phyloP scores from a whole-genome alignment of 1,140 invertebrate species.

The Calliopsis andreniformis region DNA sequence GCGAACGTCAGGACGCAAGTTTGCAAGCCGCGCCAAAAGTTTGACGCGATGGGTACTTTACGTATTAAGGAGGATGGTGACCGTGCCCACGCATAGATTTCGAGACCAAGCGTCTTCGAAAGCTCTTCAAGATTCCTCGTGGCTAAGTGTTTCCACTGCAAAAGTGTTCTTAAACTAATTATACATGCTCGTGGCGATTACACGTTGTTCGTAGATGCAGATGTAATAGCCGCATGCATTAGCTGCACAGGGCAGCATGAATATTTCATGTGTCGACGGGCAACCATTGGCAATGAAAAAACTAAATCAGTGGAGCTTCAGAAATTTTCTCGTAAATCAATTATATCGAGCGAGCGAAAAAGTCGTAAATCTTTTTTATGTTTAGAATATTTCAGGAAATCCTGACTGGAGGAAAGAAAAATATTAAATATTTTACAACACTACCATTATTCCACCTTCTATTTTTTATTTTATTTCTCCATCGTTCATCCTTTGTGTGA shows the following conservation, averaged over 20 bases:
- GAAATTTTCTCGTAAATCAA: neutral
- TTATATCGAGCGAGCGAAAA: neutral
- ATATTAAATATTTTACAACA: neutral
- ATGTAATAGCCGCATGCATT: slow-evolving; percentile 47
- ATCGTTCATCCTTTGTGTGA: too few relatives aligned
- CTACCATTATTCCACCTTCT: neutral
- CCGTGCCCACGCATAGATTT: slow-evolving; percentile 14
- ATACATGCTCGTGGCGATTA: slow-evolving; percentile 55
- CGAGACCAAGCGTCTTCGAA: slow-evolving; percentile 3
- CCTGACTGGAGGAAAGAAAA: too few relatives aligned
- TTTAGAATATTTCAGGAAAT: neutral
- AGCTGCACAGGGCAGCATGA: slow-evolving; percentile 25
- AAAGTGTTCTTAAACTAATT: slow-evolving; percentile 68
- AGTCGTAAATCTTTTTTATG: neutral
- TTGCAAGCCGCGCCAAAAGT: slow-evolving; percentile 17
- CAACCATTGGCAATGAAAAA: neutral
- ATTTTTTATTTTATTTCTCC: too few relatives aligned
- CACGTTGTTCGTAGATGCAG: slow-evolving; percentile 47
- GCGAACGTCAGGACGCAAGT: slow-evolving; percentile 32
- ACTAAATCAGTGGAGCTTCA: neutral
- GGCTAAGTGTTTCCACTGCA: slow-evolving; percentile 17
- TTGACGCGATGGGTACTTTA: slow-evolving; percentile 19
- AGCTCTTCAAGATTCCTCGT: too few relatives aligned
- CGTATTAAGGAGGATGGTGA: slow-evolving; percentile 12
- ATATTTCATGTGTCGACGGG: slow-evolving; percentile 29